phyloP scores from a whole-genome alignment of 2,888 invertebrate species.

The Limnephilus rhombicus region DNA sequence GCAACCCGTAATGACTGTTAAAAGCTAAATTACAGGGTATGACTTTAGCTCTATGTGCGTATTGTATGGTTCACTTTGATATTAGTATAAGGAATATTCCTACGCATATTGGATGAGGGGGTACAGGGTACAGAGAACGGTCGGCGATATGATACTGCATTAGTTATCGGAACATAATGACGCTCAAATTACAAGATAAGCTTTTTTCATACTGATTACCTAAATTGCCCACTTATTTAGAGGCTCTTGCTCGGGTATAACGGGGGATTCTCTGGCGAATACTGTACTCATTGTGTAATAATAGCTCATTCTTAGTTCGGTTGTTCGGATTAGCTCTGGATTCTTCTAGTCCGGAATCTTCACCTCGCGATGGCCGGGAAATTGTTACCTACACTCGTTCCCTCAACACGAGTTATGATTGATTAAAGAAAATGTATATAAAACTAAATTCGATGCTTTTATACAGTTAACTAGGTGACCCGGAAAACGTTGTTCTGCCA shows the following conservation, averaged over 20 bases:
- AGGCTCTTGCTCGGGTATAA: neutral
- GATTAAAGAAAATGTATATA: neutral
- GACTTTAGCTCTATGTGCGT: constrained; percentile 36
- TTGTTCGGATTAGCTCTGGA: too few relatives aligned
- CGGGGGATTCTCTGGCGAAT: neutral
- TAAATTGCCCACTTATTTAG: constrained; percentile 8
- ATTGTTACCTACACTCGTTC: neutral
- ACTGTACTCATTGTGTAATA: neutral
- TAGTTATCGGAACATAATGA: constrained; percentile 13
- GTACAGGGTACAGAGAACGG: neutral
- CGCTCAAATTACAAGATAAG: constrained; percentile 27
- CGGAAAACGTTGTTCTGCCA: too few relatives aligned
- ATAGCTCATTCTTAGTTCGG: neutral
- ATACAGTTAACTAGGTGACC: too few relatives aligned
- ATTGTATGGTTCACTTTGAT: constrained; percentile 14
- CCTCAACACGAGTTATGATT: neutral
- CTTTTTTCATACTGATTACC: constrained; percentile 12
- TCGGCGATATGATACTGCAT: constrained; percentile 35
- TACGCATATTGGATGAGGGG: constrained; percentile 43
- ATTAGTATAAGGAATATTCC: constrained; percentile 31
- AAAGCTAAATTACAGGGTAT: constrained; percentile 57
- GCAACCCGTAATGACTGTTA: constrained; percentile 57
- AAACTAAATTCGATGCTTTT: neutral
- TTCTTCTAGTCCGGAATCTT: neutral
- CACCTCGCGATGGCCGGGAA: neutral